Base-by-base conservation (phyloP, 2,888 invertebrate genomes). In the Flexamia atlantica region DNA sequence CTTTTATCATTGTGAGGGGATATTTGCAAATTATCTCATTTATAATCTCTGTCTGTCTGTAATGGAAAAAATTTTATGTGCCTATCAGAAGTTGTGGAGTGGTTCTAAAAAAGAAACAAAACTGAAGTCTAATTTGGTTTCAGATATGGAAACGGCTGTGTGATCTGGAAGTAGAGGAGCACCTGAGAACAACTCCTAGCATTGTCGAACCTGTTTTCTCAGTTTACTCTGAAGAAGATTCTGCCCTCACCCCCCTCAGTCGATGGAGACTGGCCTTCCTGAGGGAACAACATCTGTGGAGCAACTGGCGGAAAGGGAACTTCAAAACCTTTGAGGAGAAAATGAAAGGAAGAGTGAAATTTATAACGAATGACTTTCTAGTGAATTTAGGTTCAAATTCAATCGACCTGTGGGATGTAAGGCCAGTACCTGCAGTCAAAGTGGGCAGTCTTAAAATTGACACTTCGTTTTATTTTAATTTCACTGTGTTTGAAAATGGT, bases 271-370 rank as follows among this genome's bases (percentile, higher is more conserved):
- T 50, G 28, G 42, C 83, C 23, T 86, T 80, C 68, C 82, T 84
- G 81, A 83, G 84, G 32, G 85, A 86, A 36, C 76, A 83, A 28
- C 79, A 83, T 60, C 46, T 86, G 7, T 80, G 79, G 30, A 74
- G 68, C 14, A 86, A 86, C 72, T 86, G 86, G 86, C 82, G 81
- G 20, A 64, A 53, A 20, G 86, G 86, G 10, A 28, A 83, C 30
- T 84, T 23, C 68, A 36, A 53, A 30, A 68, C 60, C 14, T 9
- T 46, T 2, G 46, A 46, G 17, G 12, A 46, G 12, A 12, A 17
- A 46, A 3, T 46, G 17, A 17, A 17, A 17, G 17, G 46, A 46
- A 46, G 17, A 46, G 46, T 14, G 17, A 9, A 12, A 46, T 46
- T 46, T 46, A 17, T 46, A 14, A 46, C 46, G 14, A 46, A 46